Base-by-base conservation (phyloP, 2,888 invertebrate species). In the Diadegma fenestrale region DNA sequence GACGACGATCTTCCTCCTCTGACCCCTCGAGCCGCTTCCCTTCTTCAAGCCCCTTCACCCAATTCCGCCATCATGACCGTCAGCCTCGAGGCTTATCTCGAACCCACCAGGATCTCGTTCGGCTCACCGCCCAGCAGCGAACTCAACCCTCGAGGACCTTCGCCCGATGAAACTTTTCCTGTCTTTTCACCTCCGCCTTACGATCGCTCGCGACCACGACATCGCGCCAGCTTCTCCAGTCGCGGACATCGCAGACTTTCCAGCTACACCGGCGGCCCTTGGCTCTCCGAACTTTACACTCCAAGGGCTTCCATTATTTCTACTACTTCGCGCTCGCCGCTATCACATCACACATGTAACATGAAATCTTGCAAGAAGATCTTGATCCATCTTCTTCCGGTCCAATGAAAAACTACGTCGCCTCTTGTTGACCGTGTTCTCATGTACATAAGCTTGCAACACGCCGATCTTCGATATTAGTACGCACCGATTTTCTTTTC, bases 311-410 rank as follows among this genome's bases (percentile, higher is more conserved):
- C 98, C 83, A 95, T 97, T 92, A 95, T 97, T 92, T 97, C 97
- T 88, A 96, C 96, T 91, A 96, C 97, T 88, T 97, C 97, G 87
- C 96, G 96, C 91, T 97, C 96, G 89, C 96, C 96, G 80, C 95
- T 95, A 91, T 98, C 98, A 89, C 98, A 98, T 95, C 98, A 98
- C 94, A 98, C 97, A 95, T 98, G 98, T 98, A 98, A 97, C 58
- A 76, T 33, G 19, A n/a, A 19, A 33, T 37, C 8, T 22, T 71
- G 8, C 26, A 22, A 30, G 41, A 45, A 33, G 30, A 61, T 17
- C 33, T 51, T 68, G 14, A 51, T 33, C 19, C 6, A 4, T 26
- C 58, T 45, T 45, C 22, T 68, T n/a, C 26, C 22, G 12, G 68
- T 45, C 17, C 17, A 22, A 19, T 58, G 41, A 58, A 58, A 43